These are phyloP conservation scores for Dynastes grantii DNA, from an alignment of 2,888 invertebrate genomes.

Conservation along the genomic window DNA sequence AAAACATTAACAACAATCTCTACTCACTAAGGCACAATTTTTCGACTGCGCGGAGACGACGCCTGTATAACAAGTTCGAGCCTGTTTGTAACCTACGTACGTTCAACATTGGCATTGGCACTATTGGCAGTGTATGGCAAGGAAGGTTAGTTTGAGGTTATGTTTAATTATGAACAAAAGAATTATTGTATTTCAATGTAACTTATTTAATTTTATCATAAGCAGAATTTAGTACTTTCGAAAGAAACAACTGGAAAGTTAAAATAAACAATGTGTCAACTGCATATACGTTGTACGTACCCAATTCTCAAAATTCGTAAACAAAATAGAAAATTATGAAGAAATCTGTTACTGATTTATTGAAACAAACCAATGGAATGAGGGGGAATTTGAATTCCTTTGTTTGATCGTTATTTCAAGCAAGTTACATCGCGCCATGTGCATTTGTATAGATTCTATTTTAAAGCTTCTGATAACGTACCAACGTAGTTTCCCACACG, in stretches of 20 bases:
- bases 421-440: not conserved
- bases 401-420: conserved; percentile 8
- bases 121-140: not conserved
- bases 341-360: conserved; percentile 8
- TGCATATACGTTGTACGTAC: no score
- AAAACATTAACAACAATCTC: no score
- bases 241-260: no score
- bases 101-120: not conserved
- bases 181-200: not conserved
- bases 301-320: not conserved
- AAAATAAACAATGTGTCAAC: no score
- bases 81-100: not conserved
- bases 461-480: conserved; percentile 22
- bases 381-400: conserved; percentile 20
- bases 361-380: not conserved
- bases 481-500: conserved; percentile 9
- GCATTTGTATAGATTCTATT: conserved; percentile 7
- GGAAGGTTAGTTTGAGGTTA: not conserved
- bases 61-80: not conserved
- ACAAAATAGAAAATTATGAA: conserved; percentile 9
- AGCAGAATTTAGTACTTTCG: no score
- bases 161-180: conserved; percentile 2
- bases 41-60: no score
- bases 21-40: no score
- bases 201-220: no score